A percentile compares a stretch with the other conserved stretches of the same genome.
These are phyloP conservation scores for Symphodus melops DNA, from an alignment of 2,113 vertebrate species.

Conservation along the genomic window DNA sequence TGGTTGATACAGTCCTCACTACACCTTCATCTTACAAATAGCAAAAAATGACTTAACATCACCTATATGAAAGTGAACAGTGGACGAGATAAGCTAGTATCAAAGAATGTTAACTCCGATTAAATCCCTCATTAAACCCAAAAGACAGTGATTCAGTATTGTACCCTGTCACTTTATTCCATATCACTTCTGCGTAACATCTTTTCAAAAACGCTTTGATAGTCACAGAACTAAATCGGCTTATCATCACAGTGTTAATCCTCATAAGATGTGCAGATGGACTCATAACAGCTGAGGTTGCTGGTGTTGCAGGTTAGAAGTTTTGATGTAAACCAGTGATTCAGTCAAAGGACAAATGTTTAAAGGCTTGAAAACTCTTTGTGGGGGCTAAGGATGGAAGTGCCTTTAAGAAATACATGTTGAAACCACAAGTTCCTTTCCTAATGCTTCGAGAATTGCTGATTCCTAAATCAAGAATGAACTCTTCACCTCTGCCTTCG, in stretches of 20 bases:
- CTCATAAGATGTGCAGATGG: background rate
- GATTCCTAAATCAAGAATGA: background rate
- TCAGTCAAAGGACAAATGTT: background rate
- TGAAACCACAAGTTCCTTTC: background rate
- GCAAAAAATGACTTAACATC: conserved; percentile 2
- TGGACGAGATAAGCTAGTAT: background rate
- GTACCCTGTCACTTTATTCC: background rate
- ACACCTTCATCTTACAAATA: conserved; percentile 8
- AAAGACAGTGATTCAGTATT: background rate
- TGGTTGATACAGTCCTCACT: background rate
- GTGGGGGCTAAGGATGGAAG: background rate
- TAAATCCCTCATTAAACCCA: conserved; percentile 27
- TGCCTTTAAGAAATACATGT: background rate
- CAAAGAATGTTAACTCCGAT: conserved; percentile 5
- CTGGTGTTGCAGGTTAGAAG: background rate
- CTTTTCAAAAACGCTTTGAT: background rate
- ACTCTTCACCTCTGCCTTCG: background rate
- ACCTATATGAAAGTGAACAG: conserved; percentile 18
- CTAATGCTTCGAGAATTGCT: background rate
- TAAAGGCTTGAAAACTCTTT: background rate
- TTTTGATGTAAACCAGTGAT: background rate
- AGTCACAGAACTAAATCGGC: background rate
- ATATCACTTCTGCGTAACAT: background rate
- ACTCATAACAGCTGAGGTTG: background rate
- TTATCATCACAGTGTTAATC: background rate